Evolutionary conservation across 2,888 invertebrate species (phyloP), one percentile per base, ranked within the genome.

Genomic region (Proisotoma minuta): DNA sequence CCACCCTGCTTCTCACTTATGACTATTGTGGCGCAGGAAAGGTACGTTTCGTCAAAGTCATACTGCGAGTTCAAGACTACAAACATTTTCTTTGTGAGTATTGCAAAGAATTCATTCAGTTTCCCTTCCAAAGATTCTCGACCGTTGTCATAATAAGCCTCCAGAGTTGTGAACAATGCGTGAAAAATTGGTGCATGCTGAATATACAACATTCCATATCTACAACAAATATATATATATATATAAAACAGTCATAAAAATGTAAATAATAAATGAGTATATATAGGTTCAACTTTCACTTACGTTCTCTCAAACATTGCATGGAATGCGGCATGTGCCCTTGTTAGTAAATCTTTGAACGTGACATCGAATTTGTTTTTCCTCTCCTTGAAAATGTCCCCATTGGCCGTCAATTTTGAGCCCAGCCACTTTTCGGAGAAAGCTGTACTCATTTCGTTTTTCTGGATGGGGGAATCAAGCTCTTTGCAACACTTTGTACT

Each of bases 11-110:
- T 73, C 43, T 73, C 72, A 26, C 62, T 66, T 47, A 73, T 72
- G 39, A 71, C 72, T 50, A 71, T 72, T 15, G 72, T 68, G 27
- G 73, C 70, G 53, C 71, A 71, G 3, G 67, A 66, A 23, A 73
- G 48, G 52, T 73, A 73, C 51, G 63, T 23, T 68, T 89, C 88
- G 77, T 91, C 88, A 76, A 95, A 93, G 66, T 83, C 83, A 78
- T 94, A 95, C 79, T 94, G 93, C n/a, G 88, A 84, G 79, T 97
- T 95, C 74, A 96, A 83, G 51, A 96, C 94, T 20, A 87, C 88
- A 80, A 96, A 96, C 94, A 97, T 96, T 78, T 91, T 90, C 80
- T 94, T 90, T 79, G 96, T 93, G 39, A 97, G 84, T 18, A 88
- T 87, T 73, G 87, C 87, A 81, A 97, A 97, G 82, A 97, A 97